A percentile compares a stretch with the other conserved stretches of the same genome.
phyloP scores from a whole-genome alignment of 92 coral and sea anemone species.

The Hydrozoanthus gracilis region DNA sequence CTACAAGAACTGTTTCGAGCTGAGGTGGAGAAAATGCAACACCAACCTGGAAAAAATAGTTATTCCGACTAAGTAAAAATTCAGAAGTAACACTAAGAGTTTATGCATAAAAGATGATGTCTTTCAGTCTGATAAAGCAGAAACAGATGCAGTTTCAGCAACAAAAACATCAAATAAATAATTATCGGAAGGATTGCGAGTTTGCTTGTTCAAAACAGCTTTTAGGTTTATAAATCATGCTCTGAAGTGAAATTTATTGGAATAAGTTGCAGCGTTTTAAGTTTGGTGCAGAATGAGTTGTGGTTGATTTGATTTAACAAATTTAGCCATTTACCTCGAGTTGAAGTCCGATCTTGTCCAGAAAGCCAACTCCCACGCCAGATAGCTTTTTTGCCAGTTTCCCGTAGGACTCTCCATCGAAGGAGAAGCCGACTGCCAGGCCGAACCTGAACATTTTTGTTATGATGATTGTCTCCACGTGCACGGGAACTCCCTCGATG shows the following conservation, averaged over 20 bases:
- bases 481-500: conserved; percentile 89
- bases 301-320: no score
- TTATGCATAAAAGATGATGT: neutral
- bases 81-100: neutral
- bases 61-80: no score
- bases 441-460: conserved; percentile 51
- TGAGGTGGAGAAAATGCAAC: conserved; percentile 80
- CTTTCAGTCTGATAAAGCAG: no score
- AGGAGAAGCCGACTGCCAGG: conserved; percentile 91
- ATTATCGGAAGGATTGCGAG: no score
- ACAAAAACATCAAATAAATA: no score
- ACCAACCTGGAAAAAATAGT: conserved; percentile 70
- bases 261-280: no score
- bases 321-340: conserved; percentile 63
- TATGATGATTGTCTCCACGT: conserved; percentile 80
- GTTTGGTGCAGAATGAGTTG: no score
- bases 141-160: no score
- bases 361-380: conserved; percentile 76
- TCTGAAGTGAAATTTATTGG: no score
- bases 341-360: conserved; percentile 85
- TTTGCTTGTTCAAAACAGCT: no score
- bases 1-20: conserved; percentile 52
- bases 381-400: conserved; percentile 83
- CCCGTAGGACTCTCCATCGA: conserved; percentile 94
- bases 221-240: no score